Base-by-base conservation (phyloP, 2,797 vertebrate species). In the Gambelia wislizenii region DNA sequence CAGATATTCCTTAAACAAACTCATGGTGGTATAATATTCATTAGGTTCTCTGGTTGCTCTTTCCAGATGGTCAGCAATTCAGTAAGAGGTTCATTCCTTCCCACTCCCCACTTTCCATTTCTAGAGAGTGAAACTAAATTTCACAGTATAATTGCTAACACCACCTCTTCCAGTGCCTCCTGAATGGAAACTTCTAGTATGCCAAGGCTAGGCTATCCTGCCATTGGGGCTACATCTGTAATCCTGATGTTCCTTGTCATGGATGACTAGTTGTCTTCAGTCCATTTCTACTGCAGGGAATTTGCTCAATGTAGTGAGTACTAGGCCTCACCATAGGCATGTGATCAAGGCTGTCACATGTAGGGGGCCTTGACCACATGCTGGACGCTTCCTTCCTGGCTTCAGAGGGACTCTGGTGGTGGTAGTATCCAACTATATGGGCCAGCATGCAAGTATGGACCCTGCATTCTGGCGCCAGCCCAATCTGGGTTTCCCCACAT, bases 21-120 rank as follows among this genome's bases (percentile, higher is more conserved):
- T 90, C 89, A 86, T 89, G 61, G 87, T 83, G 87, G 90, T 90
- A 92, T 91, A 92, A 93, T 87, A 85, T 82, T 91, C 92, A 95
- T 94, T 94, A 94, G 92, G 85, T 67, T 84, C 80, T 81, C 80
- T 70, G 77, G 93, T 92, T 90, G 90, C 79, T 83, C 30, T 87
- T 94, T 95, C 89, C 87, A 64, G 80, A 49, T 85, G 87, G 84
- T 89, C 91, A 92, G 52, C 8, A 0, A 59, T 74, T 75, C 83
- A 92, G 52, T 92, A 42, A 74, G 85, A 82, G 84, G 18, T 82
- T 74, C 83, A 70, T 95, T 84, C 4, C 56, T n/a, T n/a, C 56
- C 56, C 52, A 54, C 2, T 14, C 52, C 20, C 20, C 20, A 22
- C 83, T 72, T 30, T 94, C 93, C 89, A 42, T 81, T 92, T 89